Percentiles rank a stretch among this genome's conserved stretches.
These are phyloP conservation scores for Euleptes europaea DNA, from an alignment of 2,113 vertebrate species.

Conservation along the genomic window DNA sequence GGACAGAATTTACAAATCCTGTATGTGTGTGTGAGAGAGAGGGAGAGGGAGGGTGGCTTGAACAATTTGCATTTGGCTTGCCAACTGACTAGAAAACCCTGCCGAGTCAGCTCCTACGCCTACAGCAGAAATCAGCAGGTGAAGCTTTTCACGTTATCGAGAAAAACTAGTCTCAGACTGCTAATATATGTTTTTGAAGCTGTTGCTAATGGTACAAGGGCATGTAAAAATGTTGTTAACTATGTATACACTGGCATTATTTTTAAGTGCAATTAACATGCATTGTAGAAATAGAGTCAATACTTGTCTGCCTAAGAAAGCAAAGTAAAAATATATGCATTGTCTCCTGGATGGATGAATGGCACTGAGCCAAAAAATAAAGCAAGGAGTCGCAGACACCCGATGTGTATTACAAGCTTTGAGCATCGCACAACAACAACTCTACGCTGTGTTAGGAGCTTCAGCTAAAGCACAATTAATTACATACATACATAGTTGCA, in stretches of 20 bases:
- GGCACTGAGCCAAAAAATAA: background rate
- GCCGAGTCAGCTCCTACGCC: background rate
- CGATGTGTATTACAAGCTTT: background rate
- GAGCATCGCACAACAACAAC: slow-evolving; percentile 14
- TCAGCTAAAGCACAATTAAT: background rate
- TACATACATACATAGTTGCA: background rate
- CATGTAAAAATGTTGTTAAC: background rate
- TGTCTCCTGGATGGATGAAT: slow-evolving; percentile 3
- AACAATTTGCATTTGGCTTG: background rate
- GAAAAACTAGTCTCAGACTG: background rate
- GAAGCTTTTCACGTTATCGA: background rate
- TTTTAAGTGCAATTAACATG: slow-evolving; percentile 8
- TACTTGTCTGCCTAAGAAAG: background rate
- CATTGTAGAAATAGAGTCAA: background rate
- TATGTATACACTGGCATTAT: background rate
- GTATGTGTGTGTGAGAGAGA: background rate
- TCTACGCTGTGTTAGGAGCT: background rate
- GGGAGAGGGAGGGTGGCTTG: no score
- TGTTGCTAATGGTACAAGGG: background rate
- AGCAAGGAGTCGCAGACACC: background rate
- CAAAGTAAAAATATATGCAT: background rate
- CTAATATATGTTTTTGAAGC: background rate
- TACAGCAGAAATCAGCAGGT: background rate
- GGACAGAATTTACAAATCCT: slow-evolving; percentile 36
- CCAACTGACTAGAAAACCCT: background rate